Conservation (phyloP, 2,888 invertebrate genomes). For the Aleiodes alternator region DNA sequence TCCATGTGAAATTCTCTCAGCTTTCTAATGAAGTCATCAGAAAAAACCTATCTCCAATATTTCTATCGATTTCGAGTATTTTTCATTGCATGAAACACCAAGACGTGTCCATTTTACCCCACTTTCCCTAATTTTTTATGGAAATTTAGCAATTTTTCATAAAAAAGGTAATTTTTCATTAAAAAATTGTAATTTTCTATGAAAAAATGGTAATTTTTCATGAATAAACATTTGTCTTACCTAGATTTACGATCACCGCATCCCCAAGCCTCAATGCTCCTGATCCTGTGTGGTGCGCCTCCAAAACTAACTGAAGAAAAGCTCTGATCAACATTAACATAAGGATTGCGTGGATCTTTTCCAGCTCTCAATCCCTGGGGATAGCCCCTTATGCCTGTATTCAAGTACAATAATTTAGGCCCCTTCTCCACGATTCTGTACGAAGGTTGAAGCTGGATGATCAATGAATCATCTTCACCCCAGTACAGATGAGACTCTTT, state of each 20-base stretch:
- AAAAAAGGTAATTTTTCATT: too few relatives aligned
- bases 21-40: too few relatives aligned
- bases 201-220: too few relatives aligned
- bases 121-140: too few relatives aligned
- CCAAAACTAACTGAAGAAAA: constrained; percentile 69
- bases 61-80: too few relatives aligned
- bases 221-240: constrained; percentile 66
- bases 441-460: constrained; percentile 86
- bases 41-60: too few relatives aligned
- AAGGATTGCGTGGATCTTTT: constrained; percentile 85
- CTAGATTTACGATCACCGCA: constrained; percentile 84
- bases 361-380: constrained; percentile 91
- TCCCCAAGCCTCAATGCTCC: constrained; percentile 85
- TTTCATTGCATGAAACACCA: too few relatives aligned
- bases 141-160: too few relatives aligned
- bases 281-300: constrained; percentile 76
- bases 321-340: constrained; percentile 81
- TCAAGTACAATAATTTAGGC: constrained; percentile 89
- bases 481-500: constrained; percentile 89
- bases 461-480: constrained; percentile 87
- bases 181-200: too few relatives aligned
- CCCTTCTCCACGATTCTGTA: constrained; percentile 80
- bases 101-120: too few relatives aligned
- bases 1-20: too few relatives aligned
- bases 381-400: constrained; percentile 88